Base-by-base conservation (phyloP, 2,888 invertebrate species). In the Trichopoda pennipes region DNA sequence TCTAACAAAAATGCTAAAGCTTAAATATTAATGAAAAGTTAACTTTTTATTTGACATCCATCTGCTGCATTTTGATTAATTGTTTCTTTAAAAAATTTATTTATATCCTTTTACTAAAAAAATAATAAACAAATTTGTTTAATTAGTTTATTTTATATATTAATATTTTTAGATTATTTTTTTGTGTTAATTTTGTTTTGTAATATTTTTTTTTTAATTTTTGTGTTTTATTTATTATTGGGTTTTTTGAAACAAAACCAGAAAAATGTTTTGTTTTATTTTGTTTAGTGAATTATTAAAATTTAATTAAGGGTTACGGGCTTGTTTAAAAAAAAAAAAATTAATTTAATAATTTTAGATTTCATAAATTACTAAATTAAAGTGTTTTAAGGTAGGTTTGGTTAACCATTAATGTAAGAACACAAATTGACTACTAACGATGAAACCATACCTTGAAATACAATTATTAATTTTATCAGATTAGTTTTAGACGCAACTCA, bases 291-390 rank as follows among this genome's bases (percentile, higher is more conserved):
- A 16, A n/a, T 1, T 55, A 61, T 42, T 64, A 10, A 75, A 64
- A 61, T 44, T 55, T 49, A 68, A 63, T 55, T 56, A 68, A 63
- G 9, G 80, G 80, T 76, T 68, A 72, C 16, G 80, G 80, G 72
- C 49, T 66, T 53, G 14, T 60, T 47, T 68, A 19, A 42, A 21
- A 53, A 44, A 16, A 60, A 47, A 14, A n/a, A 9, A 69, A 69
- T 28, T n/a, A 47, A 47, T 56, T 10, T 17, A 16, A 7, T 16
- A 14, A 17, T 12, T 56, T 28, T 42, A 17, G 35, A 42, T 28
- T 32, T 14, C 44, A 42, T 44, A 42, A 49, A 21, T 12, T 28
- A 60, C n/a, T 4, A 32, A 55, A 17, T 49, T 47, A 47, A 49
- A 49, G 6, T 10, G 17, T 1, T 14, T 23, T 53, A 49, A 19